phyloP scores from a whole-genome alignment of 2,797 vertebrate genomes.

The Harpagifer antarcticus region DNA sequence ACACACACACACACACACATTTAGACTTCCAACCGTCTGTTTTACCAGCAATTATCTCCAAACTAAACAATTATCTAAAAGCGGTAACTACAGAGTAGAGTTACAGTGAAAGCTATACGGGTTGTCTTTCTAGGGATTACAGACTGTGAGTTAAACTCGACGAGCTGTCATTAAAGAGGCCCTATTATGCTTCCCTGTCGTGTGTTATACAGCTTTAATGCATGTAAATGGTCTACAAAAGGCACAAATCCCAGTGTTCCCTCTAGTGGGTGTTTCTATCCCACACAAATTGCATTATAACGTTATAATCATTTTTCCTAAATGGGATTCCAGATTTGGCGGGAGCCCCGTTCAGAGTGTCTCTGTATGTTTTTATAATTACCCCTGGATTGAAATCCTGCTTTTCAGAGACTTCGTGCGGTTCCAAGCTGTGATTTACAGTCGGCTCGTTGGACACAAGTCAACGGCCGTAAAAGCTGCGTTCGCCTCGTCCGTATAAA shows the following conservation, averaged over 20 bases:
- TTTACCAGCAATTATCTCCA: conserved; percentile 69
- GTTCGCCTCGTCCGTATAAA: background rate
- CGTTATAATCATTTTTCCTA: no score
- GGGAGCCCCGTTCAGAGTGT: background rate
- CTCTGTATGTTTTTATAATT: conserved; percentile 7
- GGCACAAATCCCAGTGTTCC: no score
- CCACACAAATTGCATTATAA: no score
- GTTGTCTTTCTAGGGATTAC: conserved; percentile 8
- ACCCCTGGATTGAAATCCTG: background rate
- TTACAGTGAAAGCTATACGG: conserved; percentile 42
- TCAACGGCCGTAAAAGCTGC: background rate
- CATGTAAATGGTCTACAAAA: no score
- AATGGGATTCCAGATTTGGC: background rate
- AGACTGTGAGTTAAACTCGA: background rate
- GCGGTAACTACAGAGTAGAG: conserved; percentile 43
- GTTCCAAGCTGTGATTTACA: conserved; percentile 17
- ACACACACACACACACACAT: conserved; percentile 3
- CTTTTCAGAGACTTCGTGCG: conserved; percentile 9
- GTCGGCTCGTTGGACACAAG: background rate
- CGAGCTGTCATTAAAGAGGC: background rate
- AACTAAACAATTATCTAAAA: conserved; percentile 57
- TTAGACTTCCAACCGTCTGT: conserved; percentile 46
- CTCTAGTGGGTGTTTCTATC: no score
- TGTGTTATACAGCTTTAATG: no score
- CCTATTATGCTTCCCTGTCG: no score